phyloP scores from a whole-genome alignment of 1,140 invertebrate genomes.

The Cydia fagiglandana region DNA sequence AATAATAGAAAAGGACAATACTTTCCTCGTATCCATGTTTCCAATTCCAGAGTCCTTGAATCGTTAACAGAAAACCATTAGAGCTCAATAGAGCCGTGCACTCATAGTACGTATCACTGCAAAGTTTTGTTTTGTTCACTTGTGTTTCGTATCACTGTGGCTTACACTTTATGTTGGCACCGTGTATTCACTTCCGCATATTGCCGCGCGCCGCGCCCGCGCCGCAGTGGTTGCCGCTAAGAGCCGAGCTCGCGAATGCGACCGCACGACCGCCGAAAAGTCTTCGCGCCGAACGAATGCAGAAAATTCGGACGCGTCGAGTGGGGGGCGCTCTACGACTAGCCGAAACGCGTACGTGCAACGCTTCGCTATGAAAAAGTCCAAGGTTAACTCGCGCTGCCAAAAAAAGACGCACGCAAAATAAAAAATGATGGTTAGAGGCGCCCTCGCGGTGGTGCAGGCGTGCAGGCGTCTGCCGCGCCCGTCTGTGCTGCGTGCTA shows the following conservation, averaged over 20 bases:
- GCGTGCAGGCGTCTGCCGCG: slow-evolving; percentile 53
- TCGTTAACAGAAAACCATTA: slow-evolving; percentile 64
- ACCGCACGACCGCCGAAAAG: slow-evolving; percentile 77
- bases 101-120: slow-evolving; percentile 75
- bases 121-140: neutral
- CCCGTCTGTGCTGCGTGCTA: slow-evolving; percentile 38
- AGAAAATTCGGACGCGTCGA: slow-evolving; percentile 77
- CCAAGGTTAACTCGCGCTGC: slow-evolving; percentile 77
- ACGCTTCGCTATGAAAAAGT: slow-evolving; percentile 77
- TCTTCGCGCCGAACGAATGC: slow-evolving; percentile 72
- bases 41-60: slow-evolving; percentile 70
- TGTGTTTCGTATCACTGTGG: slow-evolving; percentile 64
- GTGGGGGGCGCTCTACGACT: slow-evolving; percentile 78
- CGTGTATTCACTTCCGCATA: slow-evolving; percentile 74
- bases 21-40: slow-evolving; percentile 76
- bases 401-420: slow-evolving; percentile 78
- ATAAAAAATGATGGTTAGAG: slow-evolving; percentile 73
- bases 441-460: slow-evolving; percentile 73
- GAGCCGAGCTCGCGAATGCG: slow-evolving; percentile 75
- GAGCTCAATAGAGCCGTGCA: slow-evolving; percentile 61
- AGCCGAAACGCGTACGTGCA: slow-evolving; percentile 76
- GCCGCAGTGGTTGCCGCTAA: slow-evolving; percentile 54
- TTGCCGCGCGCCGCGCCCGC: slow-evolving; percentile 66
- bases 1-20: slow-evolving; percentile 56
- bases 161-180: slow-evolving; percentile 62